Percentiles rank a stretch among this genome's conserved stretches.
phyloP scores from a whole-genome alignment of 2,113 vertebrate species.

The Epinephelus lanceolatus region DNA sequence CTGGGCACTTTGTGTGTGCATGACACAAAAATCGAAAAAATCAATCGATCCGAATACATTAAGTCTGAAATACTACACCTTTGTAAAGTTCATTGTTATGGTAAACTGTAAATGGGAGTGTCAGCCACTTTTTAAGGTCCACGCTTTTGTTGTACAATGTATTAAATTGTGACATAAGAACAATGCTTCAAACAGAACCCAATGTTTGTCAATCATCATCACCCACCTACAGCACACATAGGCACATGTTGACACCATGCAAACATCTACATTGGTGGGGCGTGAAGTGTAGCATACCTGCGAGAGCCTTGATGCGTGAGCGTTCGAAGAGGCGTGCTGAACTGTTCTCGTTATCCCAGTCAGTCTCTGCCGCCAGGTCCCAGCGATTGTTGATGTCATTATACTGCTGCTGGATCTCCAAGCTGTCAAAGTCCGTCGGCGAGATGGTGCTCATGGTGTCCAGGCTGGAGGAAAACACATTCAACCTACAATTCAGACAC shows the following conservation, averaged over 20 bases:
- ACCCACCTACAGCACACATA: neutral
- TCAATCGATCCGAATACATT: too few species aligned
- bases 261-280: neutral
- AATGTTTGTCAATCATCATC: neutral
- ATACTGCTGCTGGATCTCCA: conserved; percentile 97
- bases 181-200: neutral
- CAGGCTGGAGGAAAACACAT: conserved; percentile 72
- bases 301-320: conserved; percentile 94
- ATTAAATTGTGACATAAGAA: neutral
- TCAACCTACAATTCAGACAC: conserved; percentile 75
- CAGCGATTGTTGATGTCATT: conserved; percentile 97
- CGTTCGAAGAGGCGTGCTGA: conserved; percentile 94
- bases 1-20: too few species aligned
- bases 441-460: conserved; percentile 93
- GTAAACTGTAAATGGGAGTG: neutral
- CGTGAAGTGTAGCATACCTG: conserved; percentile 82
- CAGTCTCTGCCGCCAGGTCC: conserved; percentile 91
- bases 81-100: neutral
- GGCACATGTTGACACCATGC: neutral
- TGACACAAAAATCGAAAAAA: too few species aligned
- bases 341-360: conserved; percentile 97
- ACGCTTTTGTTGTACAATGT: neutral
- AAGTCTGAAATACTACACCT: neutral
- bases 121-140: too few species aligned
- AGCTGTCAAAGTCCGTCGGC: conserved; percentile 93